A percentile compares a stretch with the other conserved stretches of the same genome.
Evolutionary conservation across 2,888 invertebrate genomes (phyloP).

Genomic region (Drosophila stalkeri): DNA sequence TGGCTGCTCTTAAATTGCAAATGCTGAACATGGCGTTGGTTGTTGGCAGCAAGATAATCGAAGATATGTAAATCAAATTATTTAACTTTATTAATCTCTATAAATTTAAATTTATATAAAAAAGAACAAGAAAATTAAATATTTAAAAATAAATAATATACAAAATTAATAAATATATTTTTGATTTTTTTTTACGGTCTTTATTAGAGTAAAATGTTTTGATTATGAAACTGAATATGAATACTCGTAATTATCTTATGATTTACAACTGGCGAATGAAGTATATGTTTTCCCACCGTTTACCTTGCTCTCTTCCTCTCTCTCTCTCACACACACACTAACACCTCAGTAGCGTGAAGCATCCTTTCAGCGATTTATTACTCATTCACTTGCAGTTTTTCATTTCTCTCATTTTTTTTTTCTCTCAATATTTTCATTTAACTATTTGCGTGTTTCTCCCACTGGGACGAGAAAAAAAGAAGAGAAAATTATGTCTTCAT

Average conservation of each 20-base stretch:
- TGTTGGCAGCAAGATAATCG: too few relatives aligned
- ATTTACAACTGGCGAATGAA: slow-evolving; percentile 60
- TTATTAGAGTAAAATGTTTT: not conserved
- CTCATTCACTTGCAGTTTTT: slow-evolving; percentile 44
- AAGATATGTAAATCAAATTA: too few relatives aligned
- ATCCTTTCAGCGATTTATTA: slow-evolving; percentile 26
- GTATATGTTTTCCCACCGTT: not conserved
- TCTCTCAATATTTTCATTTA: slow-evolving; percentile 60
- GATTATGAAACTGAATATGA: slow-evolving; percentile 17
- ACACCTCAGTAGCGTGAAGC: slow-evolving; percentile 28
- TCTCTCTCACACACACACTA: slow-evolving; percentile 24
- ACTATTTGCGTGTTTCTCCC: slow-evolving; percentile 40
- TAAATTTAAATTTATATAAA: too few relatives aligned
- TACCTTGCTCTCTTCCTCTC: too few relatives aligned
- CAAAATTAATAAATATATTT: too few relatives aligned
- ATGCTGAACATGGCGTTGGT: too few relatives aligned
- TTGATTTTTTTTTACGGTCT: not conserved
- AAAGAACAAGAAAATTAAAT: too few relatives aligned
- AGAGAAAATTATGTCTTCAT: slow-evolving; percentile 51
- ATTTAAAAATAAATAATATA: too few relatives aligned
- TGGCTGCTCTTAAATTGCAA: too few relatives aligned
- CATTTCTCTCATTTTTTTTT: slow-evolving; percentile 33
- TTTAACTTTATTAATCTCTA: not conserved
- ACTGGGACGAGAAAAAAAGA: not conserved
- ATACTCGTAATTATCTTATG: slow-evolving; percentile 77